A percentile compares a stretch with the other conserved stretches of the same genome.
Conservation (phyloP, 2,888 invertebrate genomes). For the Himalopsyche japonica region DNA sequence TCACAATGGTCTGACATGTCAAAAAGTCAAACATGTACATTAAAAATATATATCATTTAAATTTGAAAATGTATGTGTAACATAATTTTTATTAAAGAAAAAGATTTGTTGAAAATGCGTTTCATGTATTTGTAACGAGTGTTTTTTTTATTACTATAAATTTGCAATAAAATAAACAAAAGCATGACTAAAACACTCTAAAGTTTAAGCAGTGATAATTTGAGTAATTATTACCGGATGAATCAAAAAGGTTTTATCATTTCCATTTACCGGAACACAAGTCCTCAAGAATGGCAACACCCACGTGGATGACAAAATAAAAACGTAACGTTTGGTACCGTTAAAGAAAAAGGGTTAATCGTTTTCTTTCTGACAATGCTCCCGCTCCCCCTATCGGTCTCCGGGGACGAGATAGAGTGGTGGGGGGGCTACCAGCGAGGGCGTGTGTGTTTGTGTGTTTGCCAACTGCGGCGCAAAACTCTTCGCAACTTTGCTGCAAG, state of each 20-base stretch:
- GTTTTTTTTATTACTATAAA: too few species aligned
- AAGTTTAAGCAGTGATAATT: too few species aligned
- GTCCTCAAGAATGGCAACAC: neutral
- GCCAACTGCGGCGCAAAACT: conserved; percentile 22
- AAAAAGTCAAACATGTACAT: too few species aligned
- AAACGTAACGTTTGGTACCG: conserved; percentile 24
- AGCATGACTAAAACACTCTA: too few species aligned
- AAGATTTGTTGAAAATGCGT: too few species aligned
- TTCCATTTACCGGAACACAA: neutral
- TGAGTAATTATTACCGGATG: neutral
- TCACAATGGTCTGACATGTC: too few species aligned
- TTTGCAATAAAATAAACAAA: too few species aligned
- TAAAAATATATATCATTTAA: too few species aligned
- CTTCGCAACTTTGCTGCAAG: conserved; percentile 3
- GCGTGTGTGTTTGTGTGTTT: conserved; percentile 12
- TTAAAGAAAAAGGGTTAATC: conserved; percentile 20
- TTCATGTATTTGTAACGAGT: too few species aligned
- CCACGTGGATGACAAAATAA: conserved; percentile 14
- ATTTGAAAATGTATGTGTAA: too few species aligned
- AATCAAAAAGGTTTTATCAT: neutral
- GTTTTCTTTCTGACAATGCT: conserved; percentile 27
- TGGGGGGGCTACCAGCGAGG: neutral
- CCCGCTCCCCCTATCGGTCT: neutral
- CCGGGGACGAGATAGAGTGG: neutral
- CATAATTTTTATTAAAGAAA: too few species aligned